Conservation (phyloP, 2,888 invertebrate species). For the Drosophila borealis region DNA sequence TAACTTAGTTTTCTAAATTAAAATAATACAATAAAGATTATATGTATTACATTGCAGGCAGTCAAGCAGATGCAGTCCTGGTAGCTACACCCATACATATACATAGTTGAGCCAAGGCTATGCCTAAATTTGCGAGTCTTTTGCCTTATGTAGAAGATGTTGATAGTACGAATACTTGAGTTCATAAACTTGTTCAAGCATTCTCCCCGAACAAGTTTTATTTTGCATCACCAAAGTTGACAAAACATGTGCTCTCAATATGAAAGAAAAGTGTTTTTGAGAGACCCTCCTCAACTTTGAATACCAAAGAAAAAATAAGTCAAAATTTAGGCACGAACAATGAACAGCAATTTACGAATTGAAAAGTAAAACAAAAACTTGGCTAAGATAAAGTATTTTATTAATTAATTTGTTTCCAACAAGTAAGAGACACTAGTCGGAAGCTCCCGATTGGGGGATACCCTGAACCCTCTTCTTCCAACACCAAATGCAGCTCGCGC, state of each 20-base stretch:
- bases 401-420: constrained; percentile 22
- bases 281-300: constrained; percentile 6
- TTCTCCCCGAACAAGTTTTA: constrained; percentile 16
- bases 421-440: too few relatives aligned
- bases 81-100: background rate
- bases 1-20: constrained; percentile 74
- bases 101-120: constrained; percentile 10
- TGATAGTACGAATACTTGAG: background rate
- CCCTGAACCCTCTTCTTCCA: too few relatives aligned
- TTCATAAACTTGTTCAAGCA: constrained; percentile 9
- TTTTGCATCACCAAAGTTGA: constrained; percentile 15
- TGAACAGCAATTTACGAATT: constrained; percentile 18
- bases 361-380: constrained; percentile 9
- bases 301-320: constrained; percentile 34
- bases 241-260: constrained; percentile 3
- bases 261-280: constrained; percentile 10
- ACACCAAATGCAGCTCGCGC: too few relatives aligned
- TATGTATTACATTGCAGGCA: constrained; percentile 50
- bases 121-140: constrained; percentile 23
- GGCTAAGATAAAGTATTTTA: background rate
- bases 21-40: constrained; percentile 78
- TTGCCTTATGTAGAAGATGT: constrained; percentile 14
- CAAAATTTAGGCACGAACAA: constrained; percentile 37
- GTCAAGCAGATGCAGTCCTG: constrained; percentile 24
- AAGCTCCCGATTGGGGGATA: too few relatives aligned